Percentiles rank a stretch among this genome's conserved stretches.
Evolutionary conservation across 2,113 vertebrate genomes (phyloP).

Genomic region (Muscicapa adusta): DNA sequence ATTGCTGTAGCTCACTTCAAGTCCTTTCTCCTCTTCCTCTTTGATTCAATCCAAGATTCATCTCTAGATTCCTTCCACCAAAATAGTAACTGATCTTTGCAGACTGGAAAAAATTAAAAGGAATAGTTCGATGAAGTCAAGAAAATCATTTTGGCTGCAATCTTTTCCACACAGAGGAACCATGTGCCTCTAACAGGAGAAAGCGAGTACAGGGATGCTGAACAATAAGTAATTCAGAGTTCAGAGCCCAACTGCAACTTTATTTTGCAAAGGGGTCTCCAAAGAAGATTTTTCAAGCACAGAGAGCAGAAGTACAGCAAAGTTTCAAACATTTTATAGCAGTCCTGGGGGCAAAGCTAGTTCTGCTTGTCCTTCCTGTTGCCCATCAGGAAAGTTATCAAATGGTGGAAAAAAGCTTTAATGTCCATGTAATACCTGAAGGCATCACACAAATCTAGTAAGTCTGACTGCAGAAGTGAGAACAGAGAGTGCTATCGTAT

Average conservation of each 20-base stretch:
- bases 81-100: background rate
- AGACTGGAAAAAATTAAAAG: background rate
- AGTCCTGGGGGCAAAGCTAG: background rate
- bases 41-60: background rate
- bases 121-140: background rate
- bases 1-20: background rate
- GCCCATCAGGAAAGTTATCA: background rate
- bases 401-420: background rate
- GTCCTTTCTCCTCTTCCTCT: background rate
- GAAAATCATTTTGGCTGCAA: background rate
- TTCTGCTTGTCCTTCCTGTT: background rate
- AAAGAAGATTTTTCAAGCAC: background rate
- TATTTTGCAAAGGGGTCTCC: background rate
- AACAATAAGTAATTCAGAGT: background rate
- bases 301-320: background rate
- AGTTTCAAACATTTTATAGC: background rate
- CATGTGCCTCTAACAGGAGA: background rate
- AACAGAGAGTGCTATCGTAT: background rate
- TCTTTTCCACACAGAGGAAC: background rate
- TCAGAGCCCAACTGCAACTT: background rate
- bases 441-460: background rate
- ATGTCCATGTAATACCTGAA: background rate
- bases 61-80: background rate
- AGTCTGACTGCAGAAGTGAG: background rate
- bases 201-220: fast-evolving